phyloP scores from a whole-genome alignment of 2,797 vertebrate genomes.

The Diplodus sargus region DNA sequence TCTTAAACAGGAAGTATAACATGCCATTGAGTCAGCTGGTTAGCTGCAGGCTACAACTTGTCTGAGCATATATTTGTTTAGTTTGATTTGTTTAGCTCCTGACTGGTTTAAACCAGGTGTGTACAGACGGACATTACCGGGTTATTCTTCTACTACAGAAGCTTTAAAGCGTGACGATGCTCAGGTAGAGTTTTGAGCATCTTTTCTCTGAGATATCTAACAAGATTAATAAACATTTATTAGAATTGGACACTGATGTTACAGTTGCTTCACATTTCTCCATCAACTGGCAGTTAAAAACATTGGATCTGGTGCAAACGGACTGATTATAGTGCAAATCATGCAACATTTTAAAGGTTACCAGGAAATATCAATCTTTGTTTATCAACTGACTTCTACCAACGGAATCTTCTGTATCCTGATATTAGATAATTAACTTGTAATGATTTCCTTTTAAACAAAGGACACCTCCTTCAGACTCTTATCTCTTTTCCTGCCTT shows the following conservation, averaged over 20 bases:
- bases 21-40: not conserved
- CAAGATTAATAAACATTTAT: not conserved
- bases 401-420: slow-evolving; percentile 10
- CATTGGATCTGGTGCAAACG: no score
- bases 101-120: no score
- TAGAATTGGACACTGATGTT: not conserved
- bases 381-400: slow-evolving; percentile 3
- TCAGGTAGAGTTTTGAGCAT: not conserved
- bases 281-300: no score
- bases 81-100: no score
- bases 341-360: not conserved
- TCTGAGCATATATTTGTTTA: not conserved
- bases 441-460: slow-evolving; percentile 48
- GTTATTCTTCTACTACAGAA: not conserved
- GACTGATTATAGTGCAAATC: not conserved
- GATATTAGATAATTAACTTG: slow-evolving; percentile 12
- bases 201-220: not conserved
- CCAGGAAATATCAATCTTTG: slow-evolving; percentile 7
- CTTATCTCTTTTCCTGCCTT: slow-evolving; percentile 62
- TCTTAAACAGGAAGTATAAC: not conserved
- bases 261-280: no score
- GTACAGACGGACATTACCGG: not conserved
- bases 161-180: not conserved
- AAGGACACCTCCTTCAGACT: slow-evolving; percentile 11
- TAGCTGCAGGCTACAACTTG: not conserved